Percentiles rank a stretch among this genome's conserved stretches.
Conservation (phyloP, 2,113 vertebrate genomes). For the Heterotilapia buettikoferi region DNA sequence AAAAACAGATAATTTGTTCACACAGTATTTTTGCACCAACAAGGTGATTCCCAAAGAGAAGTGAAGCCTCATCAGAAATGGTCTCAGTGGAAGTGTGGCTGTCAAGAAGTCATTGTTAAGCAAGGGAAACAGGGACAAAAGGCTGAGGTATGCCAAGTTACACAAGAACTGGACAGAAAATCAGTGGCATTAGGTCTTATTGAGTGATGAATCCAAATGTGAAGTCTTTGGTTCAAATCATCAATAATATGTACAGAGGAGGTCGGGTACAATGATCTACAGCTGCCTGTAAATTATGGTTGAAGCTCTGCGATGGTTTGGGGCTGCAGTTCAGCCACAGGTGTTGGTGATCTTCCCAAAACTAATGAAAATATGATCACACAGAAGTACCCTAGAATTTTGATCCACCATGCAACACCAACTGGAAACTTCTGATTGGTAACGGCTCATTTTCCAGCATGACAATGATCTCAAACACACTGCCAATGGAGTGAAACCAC, state of each 20-base stretch:
- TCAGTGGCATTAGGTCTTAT: not conserved
- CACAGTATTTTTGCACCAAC: not conserved
- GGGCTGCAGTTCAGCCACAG: not conserved
- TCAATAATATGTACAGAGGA: not conserved
- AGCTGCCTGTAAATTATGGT: not conserved
- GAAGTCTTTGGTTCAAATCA: not conserved
- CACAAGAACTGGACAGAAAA: not conserved
- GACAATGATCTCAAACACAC: not conserved
- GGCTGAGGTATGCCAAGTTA: not conserved
- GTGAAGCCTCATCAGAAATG: not conserved
- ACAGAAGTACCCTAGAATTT: not conserved
- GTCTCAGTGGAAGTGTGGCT: not conserved
- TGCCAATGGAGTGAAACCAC: not conserved
- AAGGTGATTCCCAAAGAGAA: not conserved
- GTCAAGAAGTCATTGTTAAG: not conserved
- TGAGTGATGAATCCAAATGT: not conserved
- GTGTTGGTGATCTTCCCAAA: not conserved
- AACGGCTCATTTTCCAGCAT: not conserved
- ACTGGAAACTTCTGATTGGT: not conserved
- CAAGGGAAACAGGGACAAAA: not conserved
- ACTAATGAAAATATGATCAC: not conserved
- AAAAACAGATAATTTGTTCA: not conserved
- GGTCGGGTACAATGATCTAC: not conserved
- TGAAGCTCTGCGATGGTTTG: not conserved
- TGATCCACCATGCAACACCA: not conserved